Conservation (phyloP, 2,888 invertebrate genomes). For the Tetragonisca angustula region DNA sequence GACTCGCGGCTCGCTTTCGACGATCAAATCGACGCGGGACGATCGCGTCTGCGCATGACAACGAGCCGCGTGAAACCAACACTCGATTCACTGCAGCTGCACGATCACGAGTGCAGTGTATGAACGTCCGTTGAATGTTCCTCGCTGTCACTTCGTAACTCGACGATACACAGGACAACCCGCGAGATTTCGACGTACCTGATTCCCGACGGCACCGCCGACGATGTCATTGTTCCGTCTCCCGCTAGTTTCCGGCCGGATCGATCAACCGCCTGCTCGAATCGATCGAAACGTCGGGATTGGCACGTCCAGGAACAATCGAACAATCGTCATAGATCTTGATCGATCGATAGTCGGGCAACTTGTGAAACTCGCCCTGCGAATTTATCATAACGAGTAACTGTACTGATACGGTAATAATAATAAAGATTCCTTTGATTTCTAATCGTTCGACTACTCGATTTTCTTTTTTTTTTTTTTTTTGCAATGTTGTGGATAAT, state of each 20-base stretch:
- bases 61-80: conserved; percentile 1
- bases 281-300: background rate
- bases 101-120: conserved; percentile 1
- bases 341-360: background rate
- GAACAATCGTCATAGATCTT: background rate
- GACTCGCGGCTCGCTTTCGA: background rate
- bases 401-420: background rate
- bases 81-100: background rate
- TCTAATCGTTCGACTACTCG: background rate
- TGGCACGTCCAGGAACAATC: background rate
- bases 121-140: background rate
- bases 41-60: conserved; percentile 14
- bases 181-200: background rate
- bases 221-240: conserved; percentile 31
- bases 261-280: background rate
- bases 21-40: background rate
- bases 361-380: background rate
- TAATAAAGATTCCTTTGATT: background rate
- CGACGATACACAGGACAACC: background rate
- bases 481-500: background rate
- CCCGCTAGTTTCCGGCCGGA: background rate
- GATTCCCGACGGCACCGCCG: background rate
- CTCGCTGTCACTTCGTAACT: conserved; percentile 1
- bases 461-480: background rate
- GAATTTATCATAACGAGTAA: background rate